Conservation (phyloP, 2,888 invertebrate genomes). For the Harpalus rufipes region DNA sequence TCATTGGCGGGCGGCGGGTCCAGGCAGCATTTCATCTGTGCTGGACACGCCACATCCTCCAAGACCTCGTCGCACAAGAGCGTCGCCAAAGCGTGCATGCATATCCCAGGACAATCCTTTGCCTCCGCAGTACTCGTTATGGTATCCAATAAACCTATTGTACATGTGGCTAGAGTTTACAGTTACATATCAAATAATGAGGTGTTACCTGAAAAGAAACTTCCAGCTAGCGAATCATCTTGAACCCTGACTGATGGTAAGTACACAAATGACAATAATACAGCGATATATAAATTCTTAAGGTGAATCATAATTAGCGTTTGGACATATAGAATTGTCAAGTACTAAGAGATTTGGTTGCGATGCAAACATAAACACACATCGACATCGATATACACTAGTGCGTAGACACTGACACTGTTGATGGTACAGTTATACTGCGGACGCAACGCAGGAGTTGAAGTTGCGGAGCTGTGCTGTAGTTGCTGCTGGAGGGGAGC, state of each 20-base stretch:
- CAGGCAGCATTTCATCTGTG: constrained; percentile 91
- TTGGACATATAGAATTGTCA: constrained; percentile 35
- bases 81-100: constrained; percentile 91
- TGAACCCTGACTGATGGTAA: constrained; percentile 76
- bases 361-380: constrained; percentile 12
- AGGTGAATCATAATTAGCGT: constrained; percentile 55
- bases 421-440: constrained; percentile 43
- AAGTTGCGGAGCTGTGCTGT: constrained; percentile 61
- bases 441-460: not conserved
- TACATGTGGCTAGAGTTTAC: constrained; percentile 59
- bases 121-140: constrained; percentile 91
- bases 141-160: constrained; percentile 88
- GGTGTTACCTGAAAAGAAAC: constrained; percentile 87
- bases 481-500: constrained; percentile 74
- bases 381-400: constrained; percentile 36
- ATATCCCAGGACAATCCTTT: constrained; percentile 93
- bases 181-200: constrained; percentile 8
- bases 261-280: constrained; percentile 72
- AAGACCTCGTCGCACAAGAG: constrained; percentile 92
- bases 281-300: constrained; percentile 68
- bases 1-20: constrained; percentile 84
- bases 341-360: not conserved
- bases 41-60: constrained; percentile 89
- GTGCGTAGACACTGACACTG: constrained; percentile 29
- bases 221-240: constrained; percentile 90